Conservation (phyloP, 2,888 invertebrate genomes). For the Erebia epiphron region DNA sequence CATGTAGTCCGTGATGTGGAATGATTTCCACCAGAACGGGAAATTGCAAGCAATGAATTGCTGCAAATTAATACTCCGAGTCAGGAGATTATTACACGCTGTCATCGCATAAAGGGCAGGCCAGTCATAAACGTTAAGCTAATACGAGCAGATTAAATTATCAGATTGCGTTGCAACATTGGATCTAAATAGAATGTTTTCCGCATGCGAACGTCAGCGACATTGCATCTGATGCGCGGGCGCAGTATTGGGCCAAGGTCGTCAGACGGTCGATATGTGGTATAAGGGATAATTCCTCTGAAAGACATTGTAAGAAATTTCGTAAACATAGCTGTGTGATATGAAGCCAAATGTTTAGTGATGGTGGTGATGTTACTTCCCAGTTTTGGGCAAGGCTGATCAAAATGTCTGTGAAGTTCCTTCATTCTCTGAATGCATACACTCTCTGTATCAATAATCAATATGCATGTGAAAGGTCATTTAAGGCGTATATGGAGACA, state of each 20-base stretch:
- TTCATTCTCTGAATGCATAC: too few species aligned
- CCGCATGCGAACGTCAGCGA: constrained; percentile 56
- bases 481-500: too few species aligned
- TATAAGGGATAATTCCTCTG: constrained; percentile 32
- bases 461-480: too few species aligned
- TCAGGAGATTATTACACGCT: constrained; percentile 12
- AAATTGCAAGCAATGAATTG: background rate
- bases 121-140: constrained; percentile 29
- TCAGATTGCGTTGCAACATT: constrained; percentile 44
- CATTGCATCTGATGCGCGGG: constrained; percentile 57
- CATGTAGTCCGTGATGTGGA: background rate
- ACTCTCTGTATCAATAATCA: too few species aligned
- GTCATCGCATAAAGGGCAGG: constrained; percentile 27
- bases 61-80: background rate
- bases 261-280: constrained; percentile 28
- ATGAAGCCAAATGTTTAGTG: background rate
- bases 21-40: background rate
- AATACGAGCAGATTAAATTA: constrained; percentile 32
- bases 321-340: background rate
- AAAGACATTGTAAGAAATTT: background rate
- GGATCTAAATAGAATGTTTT: constrained; percentile 63
- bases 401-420: background rate
- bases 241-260: constrained; percentile 72
- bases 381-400: too few species aligned
- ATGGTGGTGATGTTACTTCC: background rate